Evolutionary conservation across 2,797 vertebrate genomes (phyloP).

Genomic region (Salarias fasciatus): DNA sequence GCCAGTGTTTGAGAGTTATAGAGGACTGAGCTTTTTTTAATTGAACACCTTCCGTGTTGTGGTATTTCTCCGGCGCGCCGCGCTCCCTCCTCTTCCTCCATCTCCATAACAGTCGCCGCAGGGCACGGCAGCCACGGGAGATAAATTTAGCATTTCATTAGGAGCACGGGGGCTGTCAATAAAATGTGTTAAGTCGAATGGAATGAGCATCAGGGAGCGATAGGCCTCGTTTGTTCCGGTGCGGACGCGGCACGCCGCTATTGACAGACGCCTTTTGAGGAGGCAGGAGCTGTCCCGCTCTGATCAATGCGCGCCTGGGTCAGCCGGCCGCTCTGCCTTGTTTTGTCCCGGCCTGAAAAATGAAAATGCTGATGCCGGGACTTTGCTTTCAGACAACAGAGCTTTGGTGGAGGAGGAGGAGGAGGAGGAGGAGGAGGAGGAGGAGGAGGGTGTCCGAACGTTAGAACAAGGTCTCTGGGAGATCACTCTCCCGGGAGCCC

Average conservation of each 20-base stretch:
- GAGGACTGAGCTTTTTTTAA: constrained; percentile 69
- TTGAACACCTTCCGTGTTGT: constrained; percentile 79
- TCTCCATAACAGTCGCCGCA: constrained; percentile 80
- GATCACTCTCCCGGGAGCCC: constrained; percentile 61
- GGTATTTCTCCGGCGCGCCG: constrained; percentile 73
- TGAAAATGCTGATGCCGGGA: constrained; percentile 79
- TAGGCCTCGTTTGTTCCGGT: constrained; percentile 81
- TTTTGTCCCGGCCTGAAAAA: constrained; percentile 77
- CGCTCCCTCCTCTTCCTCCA: constrained; percentile 75
- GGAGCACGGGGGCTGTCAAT: constrained; percentile 83
- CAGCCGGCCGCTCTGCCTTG: constrained; percentile 61
- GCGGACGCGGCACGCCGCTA: constrained; percentile 78
- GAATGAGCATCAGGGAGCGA: constrained; percentile 80
- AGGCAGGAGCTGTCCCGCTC: constrained; percentile 70
- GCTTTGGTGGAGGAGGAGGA: constrained; percentile 58
- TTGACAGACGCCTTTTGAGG: constrained; percentile 83
- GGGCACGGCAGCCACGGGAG: constrained; percentile 69
- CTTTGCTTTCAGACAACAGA: constrained; percentile 77
- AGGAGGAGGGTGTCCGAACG: constrained; percentile 68
- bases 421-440: constrained; percentile 53
- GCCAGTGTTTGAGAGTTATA: constrained; percentile 40
- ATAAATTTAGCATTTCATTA: constrained; percentile 86
- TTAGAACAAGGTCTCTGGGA: constrained; percentile 71
- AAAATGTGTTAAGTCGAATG: constrained; percentile 84
- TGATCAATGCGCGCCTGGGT: constrained; percentile 80